Base-by-base conservation (phyloP, 2,797 vertebrate species). In the Odontamblyopus lacepedii region DNA sequence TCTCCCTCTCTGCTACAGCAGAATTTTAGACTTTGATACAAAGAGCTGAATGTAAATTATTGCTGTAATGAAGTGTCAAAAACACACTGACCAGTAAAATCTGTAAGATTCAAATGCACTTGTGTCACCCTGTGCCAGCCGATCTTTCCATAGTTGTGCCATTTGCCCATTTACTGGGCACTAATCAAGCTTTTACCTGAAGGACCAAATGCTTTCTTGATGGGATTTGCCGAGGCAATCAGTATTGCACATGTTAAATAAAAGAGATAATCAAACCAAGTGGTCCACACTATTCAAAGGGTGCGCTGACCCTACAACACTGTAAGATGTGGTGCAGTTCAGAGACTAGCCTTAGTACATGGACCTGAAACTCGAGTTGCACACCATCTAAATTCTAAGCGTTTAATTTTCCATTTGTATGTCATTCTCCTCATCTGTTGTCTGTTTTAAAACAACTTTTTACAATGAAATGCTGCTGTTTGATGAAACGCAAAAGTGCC, bases 401-500 rank as follows among this genome's bases (percentile, higher is more conserved):
- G 4, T 89, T 87, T 62, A 87, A 87, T 87, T 79, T 79, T 87
- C 78, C 88, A 83, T 87, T 85, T 90, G 79, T 89, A 82, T 19
- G 79, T 89, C 76, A 78, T 65, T 82, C 87, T 88, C 76, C 84
- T 76, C 78, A 83, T 85, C 77, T 69, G 70, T 89, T 77, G 72
- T 88, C 77, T 83, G 84, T 89, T 76, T 72, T 83, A 72, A 72
- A 80, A 79, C 73, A 11, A 80, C 50, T 78, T 87, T 92, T 87
- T 86, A 91, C 87, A 84, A 85, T 85, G 80, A 91, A 91, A 93
- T 91, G 92, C 92, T 93, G 91, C 91, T 93, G 90, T 92, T 90
- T 88, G 90, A 89, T 67, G 79, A 90, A 91, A 91, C 80, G 84
- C 86, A 89, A 89, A 92, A 93, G 91, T 92, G 90, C 91, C 92